Conservation (phyloP, 2,113 vertebrate species). For the Mugil cephalus region DNA sequence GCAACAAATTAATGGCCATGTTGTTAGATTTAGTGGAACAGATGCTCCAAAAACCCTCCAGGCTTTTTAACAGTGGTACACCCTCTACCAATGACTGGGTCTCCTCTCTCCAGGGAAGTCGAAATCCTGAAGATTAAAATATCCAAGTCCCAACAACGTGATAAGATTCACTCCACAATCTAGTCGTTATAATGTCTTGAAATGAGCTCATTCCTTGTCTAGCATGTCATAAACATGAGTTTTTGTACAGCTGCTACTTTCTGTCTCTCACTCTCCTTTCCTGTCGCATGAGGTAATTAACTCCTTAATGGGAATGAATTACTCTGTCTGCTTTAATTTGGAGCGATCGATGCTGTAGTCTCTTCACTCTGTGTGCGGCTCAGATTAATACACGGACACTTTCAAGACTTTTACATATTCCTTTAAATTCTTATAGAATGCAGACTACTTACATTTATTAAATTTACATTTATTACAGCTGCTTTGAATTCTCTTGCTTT, state of each 20-base stretch:
- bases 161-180: not conserved
- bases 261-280: constrained; percentile 30
- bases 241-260: not conserved
- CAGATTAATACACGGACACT: not conserved
- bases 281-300: constrained; percentile 41
- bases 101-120: not conserved
- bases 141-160: not conserved
- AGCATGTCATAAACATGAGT: not conserved
- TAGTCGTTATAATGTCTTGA: not conserved
- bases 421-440: not conserved
- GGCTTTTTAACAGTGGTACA: not conserved
- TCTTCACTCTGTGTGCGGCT: constrained; percentile 11
- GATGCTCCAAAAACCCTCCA: constrained; percentile 2
- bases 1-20: constrained; percentile 6
- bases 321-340: constrained; percentile 41
- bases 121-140: not conserved
- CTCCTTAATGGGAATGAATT: constrained; percentile 51
- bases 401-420: not conserved
- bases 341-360: constrained; percentile 6
- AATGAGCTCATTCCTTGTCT: not conserved
- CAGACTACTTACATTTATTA: not conserved
- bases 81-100: not conserved
- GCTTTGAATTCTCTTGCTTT: not conserved
- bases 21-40: constrained; percentile 11
- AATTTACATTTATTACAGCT: not conserved